Base-by-base conservation (phyloP, 1,140 invertebrate genomes). In the Formica exsecta region DNA sequence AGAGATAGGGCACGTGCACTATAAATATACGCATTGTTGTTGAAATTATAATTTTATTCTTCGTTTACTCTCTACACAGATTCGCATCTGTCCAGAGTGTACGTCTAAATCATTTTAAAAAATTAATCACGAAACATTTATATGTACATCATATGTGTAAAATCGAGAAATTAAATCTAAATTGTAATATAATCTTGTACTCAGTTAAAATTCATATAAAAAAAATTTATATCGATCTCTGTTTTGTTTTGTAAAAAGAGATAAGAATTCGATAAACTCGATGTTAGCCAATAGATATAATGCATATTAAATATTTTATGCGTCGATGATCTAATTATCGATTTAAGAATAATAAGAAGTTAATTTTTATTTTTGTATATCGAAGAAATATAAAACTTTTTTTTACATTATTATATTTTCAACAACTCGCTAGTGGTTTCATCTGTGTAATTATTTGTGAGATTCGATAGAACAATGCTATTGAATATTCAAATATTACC, bases 41-140 rank as follows among this genome's bases (percentile, higher is more conserved):
- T 13, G 7, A 29, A 32, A 70, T 61, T 57, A 70, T 22, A 22
- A 19, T 5, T 80, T 54, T 38, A 80, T 68, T 70, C 77, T 57
- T 9, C 22, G 36, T 65, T 19, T 59, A 62, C 8, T 16, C 13
- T 29, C 32, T 32, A 32, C 3, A 25, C 16, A 51, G 32, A 74
- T 74, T 32, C 13, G 11, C 51, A 32, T 59, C 70, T 73, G 22
- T 57, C 22, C 25, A 36, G n/a, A n/a, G 16, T 8, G 1, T 16
- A 74, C 5, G 9, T 71, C 2, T 16, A 48, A 59, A 59, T n/a
- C 0, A 36, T 36, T 48, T 48, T 16, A 36, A 73, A 73, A 32
- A 57, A 25, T 38, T 59, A 22, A 3, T 32, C 29, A 5, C 4
- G n/a, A 48, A 48, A 48, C 13, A 44, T 3, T 48, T 51, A 51